Evolutionary conservation across 2,113 vertebrate genomes (phyloP).

Genomic region (Leiothrix lutea): DNA sequence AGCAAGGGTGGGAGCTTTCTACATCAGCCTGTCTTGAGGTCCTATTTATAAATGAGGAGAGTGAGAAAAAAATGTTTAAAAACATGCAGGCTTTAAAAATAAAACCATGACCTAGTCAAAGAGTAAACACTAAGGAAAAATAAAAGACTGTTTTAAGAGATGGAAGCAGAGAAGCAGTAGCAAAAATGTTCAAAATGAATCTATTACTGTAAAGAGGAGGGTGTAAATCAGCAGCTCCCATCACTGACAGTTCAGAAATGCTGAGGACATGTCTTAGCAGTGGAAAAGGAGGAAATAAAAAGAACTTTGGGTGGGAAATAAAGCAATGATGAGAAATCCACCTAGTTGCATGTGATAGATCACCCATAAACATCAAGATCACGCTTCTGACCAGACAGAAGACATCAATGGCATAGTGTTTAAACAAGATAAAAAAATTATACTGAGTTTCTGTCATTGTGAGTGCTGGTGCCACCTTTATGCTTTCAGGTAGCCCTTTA

Average conservation of each 20-base stretch:
- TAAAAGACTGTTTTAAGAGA: not conserved
- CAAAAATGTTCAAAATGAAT: not conserved
- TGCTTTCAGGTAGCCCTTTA: not conserved
- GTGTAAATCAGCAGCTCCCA: not conserved
- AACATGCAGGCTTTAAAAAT: constrained; percentile 46
- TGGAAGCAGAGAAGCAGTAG: not conserved
- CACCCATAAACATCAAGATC: not conserved
- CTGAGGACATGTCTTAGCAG: not conserved
- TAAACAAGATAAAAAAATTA: not conserved
- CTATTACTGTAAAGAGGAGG: not conserved
- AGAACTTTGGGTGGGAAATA: not conserved
- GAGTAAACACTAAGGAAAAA: constrained; percentile 12
- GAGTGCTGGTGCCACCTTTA: not conserved
- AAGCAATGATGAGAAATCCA: not conserved
- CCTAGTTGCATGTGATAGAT: not conserved
- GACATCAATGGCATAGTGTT: not conserved
- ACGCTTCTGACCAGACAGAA: not conserved
- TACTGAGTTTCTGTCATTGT: not conserved
- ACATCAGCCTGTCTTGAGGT: not conserved
- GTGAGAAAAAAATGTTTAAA: constrained; percentile 34
- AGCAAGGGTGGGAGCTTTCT: not conserved
- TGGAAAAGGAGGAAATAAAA: not conserved
- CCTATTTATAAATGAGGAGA: constrained; percentile 32
- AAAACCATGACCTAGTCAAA: constrained; percentile 29
- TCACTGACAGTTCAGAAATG: not conserved